Percentiles rank a stretch among this genome's conserved stretches.
These are phyloP conservation scores for Epinephelus malabaricus DNA, from an alignment of 2,797 vertebrate genomes.

Conservation along the genomic window DNA sequence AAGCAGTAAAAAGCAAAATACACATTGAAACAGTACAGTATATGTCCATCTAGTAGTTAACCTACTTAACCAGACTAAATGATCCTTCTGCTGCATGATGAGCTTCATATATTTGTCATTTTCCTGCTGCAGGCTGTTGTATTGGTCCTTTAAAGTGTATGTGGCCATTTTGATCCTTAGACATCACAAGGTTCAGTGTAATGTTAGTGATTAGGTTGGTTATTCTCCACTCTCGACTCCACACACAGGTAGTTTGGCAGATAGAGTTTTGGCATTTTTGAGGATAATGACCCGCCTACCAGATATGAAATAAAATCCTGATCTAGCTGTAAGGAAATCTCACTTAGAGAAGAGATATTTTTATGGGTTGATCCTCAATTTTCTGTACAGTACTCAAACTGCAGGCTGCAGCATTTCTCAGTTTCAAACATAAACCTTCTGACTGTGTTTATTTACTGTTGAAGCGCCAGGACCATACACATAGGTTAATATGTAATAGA, in stretches of 20 bases:
- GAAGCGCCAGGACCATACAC: neutral
- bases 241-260: neutral
- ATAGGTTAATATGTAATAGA: too few species aligned
- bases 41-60: neutral
- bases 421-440: constrained; percentile 23
- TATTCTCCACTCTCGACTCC: neutral
- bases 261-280: neutral
- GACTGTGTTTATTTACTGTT: constrained; percentile 4
- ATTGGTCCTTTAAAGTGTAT: neutral
- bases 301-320: neutral
- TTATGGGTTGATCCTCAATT: neutral
- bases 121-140: neutral
- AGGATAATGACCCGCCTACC: neutral
- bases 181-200: neutral
- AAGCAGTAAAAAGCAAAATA: neutral
- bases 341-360: neutral
- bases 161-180: constrained; percentile 3
- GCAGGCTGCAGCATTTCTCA: neutral
- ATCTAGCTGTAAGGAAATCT: neutral
- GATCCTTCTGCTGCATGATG: neutral
- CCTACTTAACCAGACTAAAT: neutral
- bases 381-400: neutral
- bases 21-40: neutral
- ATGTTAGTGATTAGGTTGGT: neutral
- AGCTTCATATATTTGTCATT: neutral